phyloP scores from a whole-genome alignment of 2,113 vertebrate genomes.

The Myotis lucifugus region DNA sequence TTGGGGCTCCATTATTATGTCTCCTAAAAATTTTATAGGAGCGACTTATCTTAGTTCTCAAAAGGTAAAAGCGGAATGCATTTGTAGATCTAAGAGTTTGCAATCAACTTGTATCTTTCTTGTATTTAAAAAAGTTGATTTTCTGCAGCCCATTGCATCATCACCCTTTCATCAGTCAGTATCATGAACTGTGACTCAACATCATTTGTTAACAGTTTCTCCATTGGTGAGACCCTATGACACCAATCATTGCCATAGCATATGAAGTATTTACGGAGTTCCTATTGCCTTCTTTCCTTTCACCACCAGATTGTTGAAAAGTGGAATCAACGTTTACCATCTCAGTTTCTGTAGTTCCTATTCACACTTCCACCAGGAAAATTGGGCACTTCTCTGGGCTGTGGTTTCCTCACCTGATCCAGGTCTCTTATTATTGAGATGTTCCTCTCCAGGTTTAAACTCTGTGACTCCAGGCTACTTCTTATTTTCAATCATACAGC shows the following conservation, averaged over 20 bases:
- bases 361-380: neutral
- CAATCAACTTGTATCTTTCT: neutral
- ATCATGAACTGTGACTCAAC: neutral
- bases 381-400: neutral
- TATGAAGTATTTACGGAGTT: neutral
- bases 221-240: neutral
- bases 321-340: neutral
- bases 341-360: neutral
- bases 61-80: neutral
- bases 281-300: neutral
- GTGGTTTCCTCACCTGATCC: neutral
- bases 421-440: neutral
- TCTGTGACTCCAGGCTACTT: neutral
- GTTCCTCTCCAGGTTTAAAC: neutral
- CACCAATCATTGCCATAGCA: neutral
- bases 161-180: neutral
- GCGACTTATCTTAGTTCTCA: neutral
- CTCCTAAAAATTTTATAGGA: neutral
- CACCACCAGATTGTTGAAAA: neutral
- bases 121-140: neutral
- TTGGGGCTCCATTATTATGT: neutral
- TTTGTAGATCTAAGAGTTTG: neutral
- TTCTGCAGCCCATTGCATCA: neutral
- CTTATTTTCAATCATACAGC: neutral
- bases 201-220: neutral